Base-by-base conservation (phyloP, 2,888 invertebrate genomes). In the Dione vanillae region DNA sequence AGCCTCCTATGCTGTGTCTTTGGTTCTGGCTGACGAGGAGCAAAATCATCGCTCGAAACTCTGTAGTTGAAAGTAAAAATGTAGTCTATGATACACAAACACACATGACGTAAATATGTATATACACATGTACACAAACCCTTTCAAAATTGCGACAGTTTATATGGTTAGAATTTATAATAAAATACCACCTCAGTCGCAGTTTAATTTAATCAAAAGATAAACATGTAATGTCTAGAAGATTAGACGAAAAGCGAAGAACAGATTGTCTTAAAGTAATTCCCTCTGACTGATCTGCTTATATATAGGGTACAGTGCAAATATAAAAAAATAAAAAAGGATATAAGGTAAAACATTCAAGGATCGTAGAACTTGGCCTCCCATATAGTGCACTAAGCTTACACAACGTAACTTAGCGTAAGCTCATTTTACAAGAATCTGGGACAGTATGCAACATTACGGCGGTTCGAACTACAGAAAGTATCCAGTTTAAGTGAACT, bases 371-470 rank as follows among this genome's bases (percentile, higher is more conserved):
- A 59, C 20, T 59, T 59, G 41, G 59, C 58, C 20, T 41, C 41
- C 41, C 27, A 20, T 54, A 35, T 35, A 35, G 14, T 59, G 41
- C 9, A 59, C 58, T 7, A 40, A 14, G 58, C 41, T 41, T 41
- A 40, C 41, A 41, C 41, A 41, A 40, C 41, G 41, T 58, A 41
- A 58, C 58, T 58, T 14, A 58, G 20, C 20, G 41, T 58, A 58
- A 58, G 12, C 40, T 40, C 40, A 58, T 58, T 58, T 58, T 20
- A 58, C 58, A 19, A 58, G 58, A 58, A 58, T 58, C 58, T 41
- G 41, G 41, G 11, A 19, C 41, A 20, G 58, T 16, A 58, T 58
- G 56, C 40, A 58, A 41, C 40, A 58, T 41, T 9, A 40, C 40
- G 20, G 51, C 20, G 20, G 51, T 51, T 20, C 14, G 27, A 27